Base-by-base conservation (phyloP, 2,888 invertebrate genomes). In the Chrysomela aeneicollis region DNA sequence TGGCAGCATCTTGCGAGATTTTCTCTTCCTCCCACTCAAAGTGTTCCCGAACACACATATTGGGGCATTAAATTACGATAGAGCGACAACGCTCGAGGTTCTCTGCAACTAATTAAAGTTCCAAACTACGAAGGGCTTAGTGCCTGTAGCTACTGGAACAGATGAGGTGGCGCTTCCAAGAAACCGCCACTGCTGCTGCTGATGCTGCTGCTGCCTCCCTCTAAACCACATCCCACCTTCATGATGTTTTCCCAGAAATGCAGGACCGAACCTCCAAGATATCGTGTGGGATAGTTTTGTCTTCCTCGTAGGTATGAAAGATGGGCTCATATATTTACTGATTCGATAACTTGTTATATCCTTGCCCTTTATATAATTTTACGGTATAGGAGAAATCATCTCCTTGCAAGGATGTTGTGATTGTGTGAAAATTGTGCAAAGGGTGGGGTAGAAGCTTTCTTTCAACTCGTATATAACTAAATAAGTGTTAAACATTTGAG, bases 31-130 rank as follows among this genome's bases (percentile, higher is more conserved):
- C 52, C 51, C 57, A 51, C 52, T 58, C 62, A 52, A 55, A 63
- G 51, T 63, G 55, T 26, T 57, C 22, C 26, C 57, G 30, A 57
- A 57, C 71, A 70, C 73, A 68, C 72, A 70, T 68, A 70, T 66
- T 68, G 68, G 70, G 61, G 74, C 77, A 73, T 71, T 76, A 77
- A 78, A 78, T 79, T 78, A 81, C 79, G 81, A 80, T 79, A 77
- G 78, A 78, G 76, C 78, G 79, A 79, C 79, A 80, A 80, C 69
- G 68, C 68, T 63, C 63, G 64, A 66, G 79, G 78, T 79, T 78
- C 78, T 77, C 79, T 79, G 78, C 78, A 82, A 82, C 82, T 82
- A 82, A 82, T 82, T 82, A 82, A 82, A 82, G 80, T 82, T 82
- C 82, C 80, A 81, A 82, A 82, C 82, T 82, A 69, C 65, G 80